A percentile compares a stretch with the other conserved stretches of the same genome.
Evolutionary conservation across 2,888 invertebrate species (phyloP).

Genomic region (Thelaira solivaga): DNA sequence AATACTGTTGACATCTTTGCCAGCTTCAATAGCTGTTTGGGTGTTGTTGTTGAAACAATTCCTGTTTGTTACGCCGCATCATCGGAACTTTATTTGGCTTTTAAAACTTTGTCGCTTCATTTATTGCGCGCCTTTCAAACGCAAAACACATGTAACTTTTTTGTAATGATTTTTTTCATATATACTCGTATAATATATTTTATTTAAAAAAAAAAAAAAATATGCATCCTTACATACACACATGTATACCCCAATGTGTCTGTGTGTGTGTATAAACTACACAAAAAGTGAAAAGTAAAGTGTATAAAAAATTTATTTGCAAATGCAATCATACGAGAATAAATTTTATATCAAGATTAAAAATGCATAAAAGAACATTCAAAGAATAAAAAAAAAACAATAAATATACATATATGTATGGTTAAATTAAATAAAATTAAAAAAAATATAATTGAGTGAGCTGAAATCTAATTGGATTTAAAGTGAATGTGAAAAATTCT

Average conservation of each 20-base stretch:
- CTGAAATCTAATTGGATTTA: not conserved
- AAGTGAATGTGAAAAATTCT: not conserved
- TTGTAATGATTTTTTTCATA: not conserved
- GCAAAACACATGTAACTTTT: constrained; percentile 49
- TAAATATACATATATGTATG: too few species aligned
- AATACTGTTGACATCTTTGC: constrained; percentile 36
- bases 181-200: constrained; percentile 16
- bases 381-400: too few species aligned
- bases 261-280: too few species aligned
- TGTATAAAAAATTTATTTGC: too few species aligned
- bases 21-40: constrained; percentile 7
- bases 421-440: too few species aligned
- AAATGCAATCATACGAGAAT: too few species aligned
- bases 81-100: constrained; percentile 54
- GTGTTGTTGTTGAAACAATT: constrained; percentile 31
- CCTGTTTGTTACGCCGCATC: constrained; percentile 55
- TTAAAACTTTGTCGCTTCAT: constrained; percentile 69
- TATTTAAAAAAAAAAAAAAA: not conserved
- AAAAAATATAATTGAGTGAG: too few species aligned
- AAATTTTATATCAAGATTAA: too few species aligned
- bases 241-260: too few species aligned
- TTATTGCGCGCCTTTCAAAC: constrained; percentile 66
- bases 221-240: too few species aligned
- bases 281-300: too few species aligned
- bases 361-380: too few species aligned